Percentiles rank a stretch among this genome's conserved stretches.
Evolutionary conservation across 2,113 vertebrate genomes (phyloP).

Genomic region (Pteropus alecto): DNA sequence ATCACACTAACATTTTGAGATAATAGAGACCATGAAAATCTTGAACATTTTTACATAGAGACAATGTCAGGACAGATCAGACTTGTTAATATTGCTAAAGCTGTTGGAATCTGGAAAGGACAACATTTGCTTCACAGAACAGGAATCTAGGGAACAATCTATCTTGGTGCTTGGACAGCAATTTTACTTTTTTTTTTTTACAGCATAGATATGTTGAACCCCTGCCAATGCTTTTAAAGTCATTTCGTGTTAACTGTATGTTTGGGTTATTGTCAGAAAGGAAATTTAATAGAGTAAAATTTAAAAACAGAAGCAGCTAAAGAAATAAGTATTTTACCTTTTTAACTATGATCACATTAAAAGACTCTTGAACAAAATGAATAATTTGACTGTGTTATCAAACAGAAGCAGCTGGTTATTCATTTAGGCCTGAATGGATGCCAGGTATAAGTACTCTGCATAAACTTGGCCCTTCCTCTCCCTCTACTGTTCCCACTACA

Average conservation of each 20-base stretch:
- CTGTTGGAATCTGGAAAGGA: not conserved
- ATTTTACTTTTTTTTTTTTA: not conserved
- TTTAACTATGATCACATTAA: not conserved
- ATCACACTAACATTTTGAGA: not conserved
- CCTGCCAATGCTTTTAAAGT: not conserved
- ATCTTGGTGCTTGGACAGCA: not conserved
- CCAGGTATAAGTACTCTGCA: not conserved
- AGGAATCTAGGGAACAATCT: not conserved
- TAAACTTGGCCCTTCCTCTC: not conserved
- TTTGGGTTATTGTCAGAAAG: not conserved
- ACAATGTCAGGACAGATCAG: not conserved
- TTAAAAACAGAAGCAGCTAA: not conserved
- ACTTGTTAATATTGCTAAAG: not conserved
- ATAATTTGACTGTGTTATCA: not conserved
- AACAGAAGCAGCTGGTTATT: not conserved
- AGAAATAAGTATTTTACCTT: not conserved
- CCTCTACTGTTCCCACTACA: fast-evolving
- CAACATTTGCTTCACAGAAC: not conserved
- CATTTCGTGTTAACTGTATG: not conserved
- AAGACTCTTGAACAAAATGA: not conserved
- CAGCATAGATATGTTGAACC: not conserved
- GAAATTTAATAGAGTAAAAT: not conserved
- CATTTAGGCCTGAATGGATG: not conserved
- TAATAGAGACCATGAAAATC: not conserved
- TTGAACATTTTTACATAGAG: not conserved